Evolutionary conservation across 2,888 invertebrate genomes (phyloP).

Genomic region (Tinea semifulvella): DNA sequence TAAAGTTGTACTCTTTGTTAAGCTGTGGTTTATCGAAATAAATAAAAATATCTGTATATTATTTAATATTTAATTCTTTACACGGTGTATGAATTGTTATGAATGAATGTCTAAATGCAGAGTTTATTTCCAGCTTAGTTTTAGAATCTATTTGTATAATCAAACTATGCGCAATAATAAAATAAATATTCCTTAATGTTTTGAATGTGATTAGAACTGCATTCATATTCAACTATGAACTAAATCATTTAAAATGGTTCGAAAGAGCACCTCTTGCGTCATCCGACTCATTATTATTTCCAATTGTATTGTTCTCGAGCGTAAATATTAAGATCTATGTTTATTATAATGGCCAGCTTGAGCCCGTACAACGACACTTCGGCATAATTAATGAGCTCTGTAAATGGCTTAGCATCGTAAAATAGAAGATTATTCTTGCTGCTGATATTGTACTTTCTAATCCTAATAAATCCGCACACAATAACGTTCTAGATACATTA

Average conservation of each 20-base stretch:
- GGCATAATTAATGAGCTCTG: conserved; percentile 44
- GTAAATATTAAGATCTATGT: conserved; percentile 42
- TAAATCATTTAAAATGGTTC: conserved; percentile 13
- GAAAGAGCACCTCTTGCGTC: conserved; percentile 26
- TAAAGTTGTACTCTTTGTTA: too few relatives aligned
- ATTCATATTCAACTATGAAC: conserved; percentile 10
- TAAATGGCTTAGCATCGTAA: conserved; percentile 10
- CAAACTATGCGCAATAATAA: too few relatives aligned
- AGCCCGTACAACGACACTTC: conserved; percentile 33
- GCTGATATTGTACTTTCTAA: conserved; percentile 3
- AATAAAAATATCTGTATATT: too few relatives aligned
- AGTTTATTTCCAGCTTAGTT: too few relatives aligned
- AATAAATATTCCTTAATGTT: too few relatives aligned
- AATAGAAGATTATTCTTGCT: conserved; percentile 3
- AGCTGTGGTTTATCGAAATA: too few relatives aligned
- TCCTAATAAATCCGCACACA: conserved; percentile 5
- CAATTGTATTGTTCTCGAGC: conserved; percentile 54
- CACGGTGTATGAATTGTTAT: too few relatives aligned
- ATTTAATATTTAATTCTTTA: too few relatives aligned
- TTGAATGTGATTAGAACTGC: background rate
- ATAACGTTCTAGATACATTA: too few relatives aligned
- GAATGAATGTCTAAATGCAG: too few relatives aligned
- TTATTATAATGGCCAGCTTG: conserved; percentile 36
- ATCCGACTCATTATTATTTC: conserved; percentile 50
- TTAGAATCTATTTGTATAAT: too few relatives aligned